Conservation (phyloP, 2,888 invertebrate genomes). For the Orthonevra nobilis region DNA sequence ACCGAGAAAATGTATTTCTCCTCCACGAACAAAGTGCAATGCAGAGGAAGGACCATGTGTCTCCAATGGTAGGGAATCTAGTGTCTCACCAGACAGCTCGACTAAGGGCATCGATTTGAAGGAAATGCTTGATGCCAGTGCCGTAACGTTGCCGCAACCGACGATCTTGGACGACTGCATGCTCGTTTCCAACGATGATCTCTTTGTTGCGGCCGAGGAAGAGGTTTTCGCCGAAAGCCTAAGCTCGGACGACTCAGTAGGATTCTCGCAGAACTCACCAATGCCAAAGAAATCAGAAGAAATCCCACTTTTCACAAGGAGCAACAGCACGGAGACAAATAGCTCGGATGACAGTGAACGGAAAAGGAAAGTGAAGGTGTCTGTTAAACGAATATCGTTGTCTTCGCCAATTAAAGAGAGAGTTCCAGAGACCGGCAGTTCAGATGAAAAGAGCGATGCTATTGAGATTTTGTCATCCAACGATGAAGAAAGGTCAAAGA, state of each 20-base stretch:
- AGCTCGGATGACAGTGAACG: conserved; percentile 51
- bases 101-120: conserved; percentile 57
- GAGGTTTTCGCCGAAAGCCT: conserved; percentile 27
- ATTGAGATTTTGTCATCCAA: conserved; percentile 43
- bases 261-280: background rate
- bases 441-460: background rate
- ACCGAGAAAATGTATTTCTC: too few relatives aligned
- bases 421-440: background rate
- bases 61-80: background rate
- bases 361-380: conserved; percentile 28
- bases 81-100: conserved; percentile 31
- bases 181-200: conserved; percentile 34
- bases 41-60: background rate
- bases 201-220: conserved; percentile 48
- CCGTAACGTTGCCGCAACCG: conserved; percentile 42
- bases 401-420: conserved; percentile 7
- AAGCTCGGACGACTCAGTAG: conserved; percentile 45
- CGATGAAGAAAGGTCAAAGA: conserved; percentile 35
- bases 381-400: conserved; percentile 42
- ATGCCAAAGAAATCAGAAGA: conserved; percentile 31
- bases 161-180: conserved; percentile 25
- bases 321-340: conserved; percentile 55
- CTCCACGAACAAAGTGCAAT: background rate
- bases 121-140: conserved; percentile 44
- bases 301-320: conserved; percentile 39